These are phyloP conservation scores for Stenurella melanura DNA, from an alignment of 2,888 invertebrate genomes.

Conservation along the genomic window DNA sequence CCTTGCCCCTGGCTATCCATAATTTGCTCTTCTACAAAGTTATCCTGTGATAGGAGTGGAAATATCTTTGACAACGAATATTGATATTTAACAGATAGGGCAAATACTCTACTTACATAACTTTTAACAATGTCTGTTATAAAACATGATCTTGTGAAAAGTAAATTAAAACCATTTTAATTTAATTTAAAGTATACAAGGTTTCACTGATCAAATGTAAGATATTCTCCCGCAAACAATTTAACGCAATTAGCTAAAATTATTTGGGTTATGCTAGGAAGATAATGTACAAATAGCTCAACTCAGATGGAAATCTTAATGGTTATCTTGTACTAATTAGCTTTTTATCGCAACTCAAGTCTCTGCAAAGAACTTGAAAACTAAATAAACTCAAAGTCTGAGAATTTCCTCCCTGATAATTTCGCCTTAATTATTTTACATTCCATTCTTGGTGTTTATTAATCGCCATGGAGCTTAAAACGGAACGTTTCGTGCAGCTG, in stretches of 20 bases:
- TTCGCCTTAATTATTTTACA: constrained; percentile 14
- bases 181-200: neutral
- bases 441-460: neutral
- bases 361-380: constrained; percentile 22
- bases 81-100: too few relatives aligned
- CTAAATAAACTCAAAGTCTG: constrained; percentile 23
- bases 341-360: constrained; percentile 25
- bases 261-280: constrained; percentile 44
- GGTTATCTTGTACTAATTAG: constrained; percentile 34
- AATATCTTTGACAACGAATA: too few relatives aligned
- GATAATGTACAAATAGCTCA: constrained; percentile 15
- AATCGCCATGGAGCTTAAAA: neutral
- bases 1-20: too few relatives aligned
- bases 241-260: constrained; percentile 28
- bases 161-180: too few relatives aligned
- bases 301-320: constrained; percentile 19
- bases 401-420: constrained; percentile 19
- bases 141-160: neutral
- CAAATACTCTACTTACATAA: too few relatives aligned
- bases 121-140: neutral
- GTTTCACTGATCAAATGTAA: neutral
- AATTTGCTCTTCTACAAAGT: too few relatives aligned
- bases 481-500: neutral
- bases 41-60: too few relatives aligned
- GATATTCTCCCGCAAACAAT: neutral